Conservation (phyloP, 2,797 vertebrate genomes). For the Muscicapa comitata region DNA sequence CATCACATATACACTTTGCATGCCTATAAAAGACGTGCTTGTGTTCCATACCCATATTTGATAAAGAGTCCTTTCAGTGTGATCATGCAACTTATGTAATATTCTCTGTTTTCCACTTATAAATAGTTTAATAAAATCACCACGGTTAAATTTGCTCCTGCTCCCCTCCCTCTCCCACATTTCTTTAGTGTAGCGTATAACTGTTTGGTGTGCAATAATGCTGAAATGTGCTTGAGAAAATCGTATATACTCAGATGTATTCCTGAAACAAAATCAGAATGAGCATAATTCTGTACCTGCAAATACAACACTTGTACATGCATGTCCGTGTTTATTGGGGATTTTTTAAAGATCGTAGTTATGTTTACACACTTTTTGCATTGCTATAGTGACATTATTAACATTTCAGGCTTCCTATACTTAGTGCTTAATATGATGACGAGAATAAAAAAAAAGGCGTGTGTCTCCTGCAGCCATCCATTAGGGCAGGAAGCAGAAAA, state of each 20-base stretch:
- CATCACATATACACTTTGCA: neutral
- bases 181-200: neutral
- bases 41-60: neutral
- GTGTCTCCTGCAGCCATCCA: neutral
- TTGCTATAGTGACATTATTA: neutral
- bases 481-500: neutral
- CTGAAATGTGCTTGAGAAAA: neutral
- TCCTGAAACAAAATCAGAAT: neutral
- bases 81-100: neutral
- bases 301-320: neutral
- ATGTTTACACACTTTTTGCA: neutral
- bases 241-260: neutral
- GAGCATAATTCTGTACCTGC: neutral
- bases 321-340: neutral
- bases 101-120: neutral
- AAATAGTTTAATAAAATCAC: neutral
- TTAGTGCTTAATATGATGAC: neutral
- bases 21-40: neutral
- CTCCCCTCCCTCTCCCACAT: fast-evolving
- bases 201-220: neutral
- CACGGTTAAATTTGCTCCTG: neutral
- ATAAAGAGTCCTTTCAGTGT: neutral
- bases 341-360: neutral
- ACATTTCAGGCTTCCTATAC: neutral
- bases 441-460: neutral